Conservation (phyloP, 2,888 invertebrate species). For the Lochmaea crataegi region DNA sequence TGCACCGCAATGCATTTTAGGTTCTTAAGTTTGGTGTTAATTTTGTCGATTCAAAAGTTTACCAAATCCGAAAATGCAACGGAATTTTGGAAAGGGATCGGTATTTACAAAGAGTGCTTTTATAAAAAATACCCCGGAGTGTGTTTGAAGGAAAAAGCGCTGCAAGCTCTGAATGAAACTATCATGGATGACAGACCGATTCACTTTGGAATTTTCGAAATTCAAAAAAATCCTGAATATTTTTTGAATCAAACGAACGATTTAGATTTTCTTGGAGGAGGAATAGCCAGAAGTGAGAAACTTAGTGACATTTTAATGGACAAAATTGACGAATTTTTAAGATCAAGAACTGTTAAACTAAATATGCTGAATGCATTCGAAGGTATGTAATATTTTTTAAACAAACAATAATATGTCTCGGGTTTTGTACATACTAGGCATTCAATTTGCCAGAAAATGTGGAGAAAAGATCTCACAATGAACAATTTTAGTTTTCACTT, state of each 20-base stretch:
- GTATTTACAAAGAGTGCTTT: slow-evolving; percentile 59
- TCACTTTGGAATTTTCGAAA: slow-evolving; percentile 57
- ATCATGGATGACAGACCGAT: slow-evolving; percentile 61
- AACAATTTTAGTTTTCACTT: too few species aligned
- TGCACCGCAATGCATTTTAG: slow-evolving; percentile 41
- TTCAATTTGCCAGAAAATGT: too few species aligned
- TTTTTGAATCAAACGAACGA: slow-evolving; percentile 59
- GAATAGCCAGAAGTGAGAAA: slow-evolving; percentile 67
- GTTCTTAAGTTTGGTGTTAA: slow-evolving; percentile 35
- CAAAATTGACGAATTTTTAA: slow-evolving; percentile 64
- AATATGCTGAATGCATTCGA: slow-evolving; percentile 59
- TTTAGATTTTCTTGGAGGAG: slow-evolving; percentile 69
- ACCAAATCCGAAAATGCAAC: slow-evolving; percentile 38
- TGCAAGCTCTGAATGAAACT: slow-evolving; percentile 64
- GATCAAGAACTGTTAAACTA: slow-evolving; percentile 64
- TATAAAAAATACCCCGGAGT: slow-evolving; percentile 56
- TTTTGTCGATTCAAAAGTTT: slow-evolving; percentile 32
- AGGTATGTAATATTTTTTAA: slow-evolving; percentile 51
- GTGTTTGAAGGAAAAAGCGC: slow-evolving; percentile 65
- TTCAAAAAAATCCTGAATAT: slow-evolving; percentile 62
- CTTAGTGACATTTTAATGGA: slow-evolving; percentile 62
- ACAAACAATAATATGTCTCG: too few species aligned
- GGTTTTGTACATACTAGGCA: too few species aligned
- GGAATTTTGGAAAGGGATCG: slow-evolving; percentile 47
- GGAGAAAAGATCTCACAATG: too few species aligned